Base-by-base conservation (phyloP, 2,797 vertebrate genomes). In the Myripristis jacobus region DNA sequence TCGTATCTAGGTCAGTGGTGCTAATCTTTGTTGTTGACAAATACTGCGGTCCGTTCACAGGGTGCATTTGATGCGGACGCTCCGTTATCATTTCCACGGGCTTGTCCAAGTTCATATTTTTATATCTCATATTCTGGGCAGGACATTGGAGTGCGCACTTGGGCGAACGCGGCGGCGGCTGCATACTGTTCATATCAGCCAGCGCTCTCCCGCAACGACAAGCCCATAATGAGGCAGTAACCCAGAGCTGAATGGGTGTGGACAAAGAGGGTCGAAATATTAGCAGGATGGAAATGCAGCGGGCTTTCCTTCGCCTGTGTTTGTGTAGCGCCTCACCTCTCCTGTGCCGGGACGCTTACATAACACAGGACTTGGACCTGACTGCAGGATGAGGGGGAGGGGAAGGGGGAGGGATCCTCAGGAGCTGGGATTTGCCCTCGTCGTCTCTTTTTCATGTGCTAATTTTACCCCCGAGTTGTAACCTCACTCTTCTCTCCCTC, bases 381-480 rank as follows among this genome's bases (percentile, higher is more conserved):
- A 7, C 19, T 64, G 13, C 0, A 46, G 11, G 13, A n/a, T n/a
- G 22, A 47, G 66, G 38, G 66, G 51, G 58, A 52, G 68, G 61
- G 44, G 53, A n/a, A n/a, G n/a, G n/a, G n/a, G n/a, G n/a, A n/a
- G 21, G 43, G 48, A 21, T 22, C 63, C 31, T 24, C 84, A 4
- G 71, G 51, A 75, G 57, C 38, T 73, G 65, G 73, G 76, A 79
- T 82, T 69, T 55, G 41, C 71, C 66, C 66, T 44, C 12, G 2
- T 65, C 62, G 13, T 61, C 52, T 34, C 63, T 70, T 74, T 87
- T 75, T n/a, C 53, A 51, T 85, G 79, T 70, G 81, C 88, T 93
- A 91, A 91, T 86, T 94, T 91, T 92, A 91, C 79, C 50, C 50
- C 31, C n/a, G n/a, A 12, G 51, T 47, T 71, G 86, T 73, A 82